Evolutionary conservation across 2,888 invertebrate species (phyloP).

Genomic region (Neoaliturus tenellus): DNA sequence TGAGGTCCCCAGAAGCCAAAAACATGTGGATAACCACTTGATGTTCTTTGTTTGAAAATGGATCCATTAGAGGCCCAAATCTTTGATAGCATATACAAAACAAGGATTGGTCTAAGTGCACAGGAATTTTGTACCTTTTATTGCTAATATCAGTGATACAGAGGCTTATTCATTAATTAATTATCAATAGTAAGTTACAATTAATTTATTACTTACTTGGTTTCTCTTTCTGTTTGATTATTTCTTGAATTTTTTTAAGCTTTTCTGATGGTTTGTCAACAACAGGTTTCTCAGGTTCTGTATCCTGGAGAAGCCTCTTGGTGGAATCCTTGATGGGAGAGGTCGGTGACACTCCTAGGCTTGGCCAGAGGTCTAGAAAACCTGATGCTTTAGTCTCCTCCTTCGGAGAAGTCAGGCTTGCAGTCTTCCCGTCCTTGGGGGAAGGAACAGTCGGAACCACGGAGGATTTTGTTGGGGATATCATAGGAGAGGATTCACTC

Average conservation of each 20-base stretch:
- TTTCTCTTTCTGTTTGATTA: slow-evolving; percentile 77
- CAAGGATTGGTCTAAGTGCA: no score
- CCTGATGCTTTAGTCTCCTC: slow-evolving; percentile 72
- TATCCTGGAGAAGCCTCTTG: slow-evolving; percentile 55
- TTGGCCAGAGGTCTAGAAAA: slow-evolving; percentile 62
- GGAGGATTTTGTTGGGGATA: slow-evolving; percentile 28
- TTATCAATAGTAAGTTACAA: no score
- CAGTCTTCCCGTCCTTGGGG: slow-evolving; percentile 70
- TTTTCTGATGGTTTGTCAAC: slow-evolving; percentile 73
- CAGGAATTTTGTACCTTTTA: no score
- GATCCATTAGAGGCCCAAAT: no score
- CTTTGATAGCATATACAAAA: no score
- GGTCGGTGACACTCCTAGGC: slow-evolving; percentile 61
- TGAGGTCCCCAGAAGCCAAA: no score
- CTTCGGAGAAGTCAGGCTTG: slow-evolving; percentile 65
- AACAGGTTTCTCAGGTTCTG: slow-evolving; percentile 59
- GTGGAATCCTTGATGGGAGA: slow-evolving; percentile 60
- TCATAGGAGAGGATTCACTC: slow-evolving; percentile 50
- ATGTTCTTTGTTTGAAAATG: no score
- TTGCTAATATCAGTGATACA: no score
- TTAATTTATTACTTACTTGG: neutral
- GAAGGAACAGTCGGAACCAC: slow-evolving; percentile 55
- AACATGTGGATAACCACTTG: no score
- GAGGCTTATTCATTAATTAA: no score
- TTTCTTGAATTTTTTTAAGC: slow-evolving; percentile 82